Conservation (phyloP, 2,888 invertebrate genomes). For the Chrysomela aeneicollis region DNA sequence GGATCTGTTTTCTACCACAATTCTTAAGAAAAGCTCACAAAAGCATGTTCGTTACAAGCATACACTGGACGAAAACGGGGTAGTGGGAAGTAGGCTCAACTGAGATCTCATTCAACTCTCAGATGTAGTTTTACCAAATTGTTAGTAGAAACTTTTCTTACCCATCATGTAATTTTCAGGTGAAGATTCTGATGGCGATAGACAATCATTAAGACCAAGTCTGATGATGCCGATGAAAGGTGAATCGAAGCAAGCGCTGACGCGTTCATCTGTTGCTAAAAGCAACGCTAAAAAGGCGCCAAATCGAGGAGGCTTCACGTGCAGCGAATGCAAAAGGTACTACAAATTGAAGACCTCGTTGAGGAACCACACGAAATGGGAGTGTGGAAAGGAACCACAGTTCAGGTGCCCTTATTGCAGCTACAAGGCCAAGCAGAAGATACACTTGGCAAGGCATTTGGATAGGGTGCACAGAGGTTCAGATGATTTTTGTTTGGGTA, state of each 20-base stretch:
- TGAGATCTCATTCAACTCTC: no score
- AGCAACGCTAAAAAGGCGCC: background rate
- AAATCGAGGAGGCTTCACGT: constrained; percentile 49
- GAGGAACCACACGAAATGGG: constrained; percentile 44
- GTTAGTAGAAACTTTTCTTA: no score
- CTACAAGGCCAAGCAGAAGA: constrained; percentile 43
- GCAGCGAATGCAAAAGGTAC: constrained; percentile 36
- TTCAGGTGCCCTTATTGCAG: constrained; percentile 32
- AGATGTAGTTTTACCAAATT: no score
- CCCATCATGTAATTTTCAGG: background rate
- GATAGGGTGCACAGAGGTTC: constrained; percentile 40
- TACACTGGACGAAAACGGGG: no score
- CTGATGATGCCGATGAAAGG: background rate
- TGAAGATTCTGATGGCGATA: background rate
- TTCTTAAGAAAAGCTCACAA: no score
- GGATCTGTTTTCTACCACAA: no score
- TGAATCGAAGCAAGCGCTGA: background rate
- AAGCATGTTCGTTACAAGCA: no score
- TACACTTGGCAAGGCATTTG: constrained; percentile 51
- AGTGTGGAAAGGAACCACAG: constrained; percentile 40
- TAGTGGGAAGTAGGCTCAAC: no score
- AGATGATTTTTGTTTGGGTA: background rate
- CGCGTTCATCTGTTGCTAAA: background rate
- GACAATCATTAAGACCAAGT: background rate
- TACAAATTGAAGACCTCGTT: constrained; percentile 46